Conservation (phyloP, 2,113 vertebrate genomes). For the Cathartes aura region DNA sequence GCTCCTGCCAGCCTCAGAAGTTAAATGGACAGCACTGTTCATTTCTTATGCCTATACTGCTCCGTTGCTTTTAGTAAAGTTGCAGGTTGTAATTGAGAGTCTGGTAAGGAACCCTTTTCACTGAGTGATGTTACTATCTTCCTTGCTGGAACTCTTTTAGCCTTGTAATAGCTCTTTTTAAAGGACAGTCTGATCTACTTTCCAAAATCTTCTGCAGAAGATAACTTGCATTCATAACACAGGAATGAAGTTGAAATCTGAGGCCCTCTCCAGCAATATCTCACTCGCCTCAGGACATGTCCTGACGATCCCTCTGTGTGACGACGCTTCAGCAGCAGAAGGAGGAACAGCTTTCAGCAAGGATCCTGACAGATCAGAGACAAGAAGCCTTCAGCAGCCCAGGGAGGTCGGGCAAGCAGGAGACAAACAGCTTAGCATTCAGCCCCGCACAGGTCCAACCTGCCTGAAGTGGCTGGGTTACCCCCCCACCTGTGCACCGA, state of each 20-base stretch:
- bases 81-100: background rate
- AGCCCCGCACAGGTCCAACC: background rate
- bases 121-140: conserved; percentile 35
- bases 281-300: background rate
- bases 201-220: background rate
- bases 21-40: background rate
- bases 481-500: background rate
- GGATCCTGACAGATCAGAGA: background rate
- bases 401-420: background rate
- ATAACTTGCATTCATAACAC: background rate
- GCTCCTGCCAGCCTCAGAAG: conserved; percentile 5
- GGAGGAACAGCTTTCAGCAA: background rate
- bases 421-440: background rate
- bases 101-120: background rate
- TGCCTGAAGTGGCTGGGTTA: background rate
- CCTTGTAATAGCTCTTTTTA: conserved; percentile 27
- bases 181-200: background rate
- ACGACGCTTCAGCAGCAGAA: background rate
- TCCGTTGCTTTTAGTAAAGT: background rate
- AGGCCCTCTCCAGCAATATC: background rate
- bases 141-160: background rate
- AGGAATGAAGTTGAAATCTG: background rate
- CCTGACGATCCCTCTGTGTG: background rate
- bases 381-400: background rate
- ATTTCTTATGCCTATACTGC: background rate